Evolutionary conservation across 2,113 vertebrate species (phyloP), one percentile per base, ranked within the genome.

Genomic region (Urocitellus parryii): DNA sequence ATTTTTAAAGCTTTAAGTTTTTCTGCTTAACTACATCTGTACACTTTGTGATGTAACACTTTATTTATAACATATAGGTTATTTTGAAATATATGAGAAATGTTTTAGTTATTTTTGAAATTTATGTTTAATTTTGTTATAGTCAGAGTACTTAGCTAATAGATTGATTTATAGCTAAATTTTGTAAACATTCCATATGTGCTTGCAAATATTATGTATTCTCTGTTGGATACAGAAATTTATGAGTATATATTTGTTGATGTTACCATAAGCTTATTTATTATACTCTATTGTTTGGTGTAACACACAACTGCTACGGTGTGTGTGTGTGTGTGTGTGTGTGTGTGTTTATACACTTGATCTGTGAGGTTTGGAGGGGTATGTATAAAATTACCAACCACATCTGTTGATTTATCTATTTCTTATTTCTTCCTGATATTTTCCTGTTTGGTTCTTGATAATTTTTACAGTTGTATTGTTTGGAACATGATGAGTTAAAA

Each of bases 401-500:
- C 5, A 32, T 34, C 22, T 89, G 29, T 24, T 89, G 84, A 82
- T 89, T 74, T 92, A 63, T 73, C 37, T 58, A 58, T 58, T 58
- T 58, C 56, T 58, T n/a, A 10, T 78, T 73, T 89, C 45, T 95
- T 87, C 29, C 56, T 88, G 32, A 93, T 91, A 81, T 88, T 72
- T 53, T 72, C 13, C 51, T 73, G 42, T 4, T 42, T 85, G 53
- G 39, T 17, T 32, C 25, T 86, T 86, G 29, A 76, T 72, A 37
- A 73, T 67, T 77, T 42, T 73, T 93, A 80, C 45, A 90, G n/a
- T 45, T 97, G 34, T 95, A 13, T n/a, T 74, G 90, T 72, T 79
- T 61, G 5, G 27, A 48, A 20, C 1, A 29, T n/a, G 65, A 53
- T 74, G 42, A 16, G 56, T 86, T 87, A 48, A 90, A 96, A 88